Evolutionary conservation across 2,797 vertebrate species (phyloP).

Genomic region (Myioborus melanocephalus): DNA sequence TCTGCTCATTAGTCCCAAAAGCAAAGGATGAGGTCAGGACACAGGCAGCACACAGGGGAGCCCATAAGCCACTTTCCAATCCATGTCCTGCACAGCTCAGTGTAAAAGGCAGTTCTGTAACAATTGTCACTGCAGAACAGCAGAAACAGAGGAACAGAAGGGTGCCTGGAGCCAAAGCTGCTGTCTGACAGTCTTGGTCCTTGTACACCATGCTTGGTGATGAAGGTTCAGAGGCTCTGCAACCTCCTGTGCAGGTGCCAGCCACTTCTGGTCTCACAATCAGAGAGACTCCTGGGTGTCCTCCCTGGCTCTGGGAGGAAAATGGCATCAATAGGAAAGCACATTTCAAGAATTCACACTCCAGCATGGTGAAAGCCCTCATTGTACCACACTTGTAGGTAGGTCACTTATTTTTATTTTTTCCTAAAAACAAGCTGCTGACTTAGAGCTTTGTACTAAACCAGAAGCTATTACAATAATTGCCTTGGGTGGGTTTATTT

Average conservation of each 20-base stretch:
- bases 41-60: fast-evolving
- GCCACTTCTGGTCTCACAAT: not conserved
- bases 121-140: not conserved
- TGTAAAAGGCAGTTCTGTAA: not conserved
- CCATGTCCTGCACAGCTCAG: not conserved
- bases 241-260: not conserved
- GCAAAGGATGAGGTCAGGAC: not conserved
- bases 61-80: fast-evolving
- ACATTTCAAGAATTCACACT: not conserved
- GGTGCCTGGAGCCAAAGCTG: not conserved
- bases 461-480: not conserved
- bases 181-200: fast-evolving
- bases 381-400: not conserved
- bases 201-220: fast-evolving
- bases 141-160: not conserved
- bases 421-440: not conserved
- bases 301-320: not conserved
- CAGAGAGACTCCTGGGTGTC: not conserved
- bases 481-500: not conserved
- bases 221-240: not conserved
- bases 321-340: not conserved
- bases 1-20: not conserved
- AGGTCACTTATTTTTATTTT: not conserved
- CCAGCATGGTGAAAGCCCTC: not conserved
- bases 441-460: not conserved